phyloP scores from a whole-genome alignment of 2,888 invertebrate genomes.

The Ernsta delagoae region DNA sequence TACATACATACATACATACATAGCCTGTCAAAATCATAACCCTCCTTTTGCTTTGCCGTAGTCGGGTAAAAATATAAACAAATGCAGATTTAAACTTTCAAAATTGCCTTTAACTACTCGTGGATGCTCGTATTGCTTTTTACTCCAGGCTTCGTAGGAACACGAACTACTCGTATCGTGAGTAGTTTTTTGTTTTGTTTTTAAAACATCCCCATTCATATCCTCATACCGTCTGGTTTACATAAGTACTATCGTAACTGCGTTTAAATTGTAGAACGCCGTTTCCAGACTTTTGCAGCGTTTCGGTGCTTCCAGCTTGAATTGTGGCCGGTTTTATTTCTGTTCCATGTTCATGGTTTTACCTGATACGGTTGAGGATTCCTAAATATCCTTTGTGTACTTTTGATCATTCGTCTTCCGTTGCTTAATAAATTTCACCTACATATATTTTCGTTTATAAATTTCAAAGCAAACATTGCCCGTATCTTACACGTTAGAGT shows the following conservation, averaged over 20 bases:
- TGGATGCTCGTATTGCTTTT: slow-evolving; percentile 5
- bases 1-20: too few relatives aligned
- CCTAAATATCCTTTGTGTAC: too few relatives aligned
- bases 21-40: too few relatives aligned
- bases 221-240: slow-evolving; percentile 14
- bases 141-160: slow-evolving; percentile 3
- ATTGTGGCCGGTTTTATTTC: slow-evolving; percentile 3
- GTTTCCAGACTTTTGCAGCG: slow-evolving; percentile 7
- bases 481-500: too few relatives aligned
- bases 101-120: neutral
- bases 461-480: too few relatives aligned
- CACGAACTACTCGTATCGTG: slow-evolving; percentile 13
- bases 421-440: too few relatives aligned
- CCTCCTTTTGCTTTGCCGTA: too few relatives aligned
- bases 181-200: slow-evolving; percentile 2
- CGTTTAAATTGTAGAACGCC: slow-evolving; percentile 10
- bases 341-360: neutral
- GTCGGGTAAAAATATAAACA: too few relatives aligned
- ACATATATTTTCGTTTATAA: too few relatives aligned
- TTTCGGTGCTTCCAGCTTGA: neutral
- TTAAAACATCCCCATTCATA: slow-evolving; percentile 10
- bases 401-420: too few relatives aligned
- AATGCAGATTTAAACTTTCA: neutral
- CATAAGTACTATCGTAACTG: slow-evolving; percentile 22
- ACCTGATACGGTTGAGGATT: too few relatives aligned